Evolutionary conservation across 2,888 invertebrate species (phyloP), one percentile per base, ranked within the genome.

Genomic region (Piscicola geometra): DNA sequence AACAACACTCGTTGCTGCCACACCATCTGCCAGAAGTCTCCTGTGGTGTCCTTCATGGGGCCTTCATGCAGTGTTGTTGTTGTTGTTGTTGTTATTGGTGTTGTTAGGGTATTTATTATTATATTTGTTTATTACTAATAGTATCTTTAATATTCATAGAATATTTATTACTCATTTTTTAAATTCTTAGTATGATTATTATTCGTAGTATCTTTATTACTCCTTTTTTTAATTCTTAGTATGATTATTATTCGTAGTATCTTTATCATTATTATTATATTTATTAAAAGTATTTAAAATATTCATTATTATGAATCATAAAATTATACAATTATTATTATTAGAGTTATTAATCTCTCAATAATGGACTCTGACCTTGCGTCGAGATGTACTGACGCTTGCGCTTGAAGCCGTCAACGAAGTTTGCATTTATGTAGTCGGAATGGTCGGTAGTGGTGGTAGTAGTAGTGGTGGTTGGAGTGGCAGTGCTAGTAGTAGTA

Each of bases 1-100:
- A 88, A 85, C n/a, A 93, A 89, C 79, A 92, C 91, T 84, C 93
- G 91, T 86, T 96, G 94, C 87, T 96, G 93, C 96, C 96, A 97
- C 79, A 97, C 90, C 96, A 97, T 96, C 83, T 93, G 90, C 97
- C 97, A 97, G 88, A 97, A 97, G 88, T 97, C 97, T 75, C 90
- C 90, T 84, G 92, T 93, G 67, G 97, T 97, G 86, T 93, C 93
- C 79, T 94, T 93, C 81, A 97, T 88, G 25, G 97, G 96, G 82
- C 96, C 93, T 84, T 77, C n/a, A 28, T n/a, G n/a, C n/a, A n/a
- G n/a, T n/a, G n/a, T n/a, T n/a, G n/a, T n/a, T n/a, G n/a, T n/a
- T n/a, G n/a, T n/a, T n/a, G n/a, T n/a, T n/a, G n/a, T n/a, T n/a
- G n/a, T n/a, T n/a, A n/a, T n/a, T n/a, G n/a, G n/a, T n/a, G n/a